Base-by-base conservation (phyloP, 2,888 invertebrate species). In the Hydraecia micacea region DNA sequence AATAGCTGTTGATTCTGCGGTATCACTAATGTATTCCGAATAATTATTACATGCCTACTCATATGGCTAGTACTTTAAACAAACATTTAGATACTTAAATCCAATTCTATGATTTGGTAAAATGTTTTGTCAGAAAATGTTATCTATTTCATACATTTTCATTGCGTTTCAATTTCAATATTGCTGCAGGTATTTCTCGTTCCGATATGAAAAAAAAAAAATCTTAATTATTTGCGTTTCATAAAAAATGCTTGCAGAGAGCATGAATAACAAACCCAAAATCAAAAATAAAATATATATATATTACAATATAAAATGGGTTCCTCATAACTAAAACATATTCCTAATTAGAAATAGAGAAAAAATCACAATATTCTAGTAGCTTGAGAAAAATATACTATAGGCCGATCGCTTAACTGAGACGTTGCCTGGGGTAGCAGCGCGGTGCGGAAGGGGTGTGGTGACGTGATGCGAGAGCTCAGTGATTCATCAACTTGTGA, bases 1-100 rank as follows among this genome's bases (percentile, higher is more conserved):
- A 86, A 81, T 84, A 73, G 69, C 49, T 74, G 80, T 84, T 87
- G 78, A 80, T 86, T 82, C 36, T 66, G 65, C n/a, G 25, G 7
- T n/a, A 63, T 63, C 62, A 71, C 70, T 78, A 73, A 80, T 78
- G 11, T 77, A 83, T 80, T 76, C 69, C 0, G 75, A 75, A 73
- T 75, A 73, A 60, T 79, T 73, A 63, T 39, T 63, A 36, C 11
- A 18, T 71, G 25, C 58, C 68, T 58, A 67, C 32, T 8, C 25
- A 4, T 58, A 13, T n/a, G 28, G 36, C 21, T 60, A 73, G 39
- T 63, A 62, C 39, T 70, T 58, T 15, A 68, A 11, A 52, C 5
- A 63, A 81, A 68, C 5, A 55, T 49, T 72, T 46, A 11, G 21
- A 21, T 25, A 25, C 7, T 9, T 67, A 21, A 2, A 60, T 60